These are phyloP conservation scores for Xenopus borealis DNA, from an alignment of 2,113 vertebrate species.

Conservation along the genomic window DNA sequence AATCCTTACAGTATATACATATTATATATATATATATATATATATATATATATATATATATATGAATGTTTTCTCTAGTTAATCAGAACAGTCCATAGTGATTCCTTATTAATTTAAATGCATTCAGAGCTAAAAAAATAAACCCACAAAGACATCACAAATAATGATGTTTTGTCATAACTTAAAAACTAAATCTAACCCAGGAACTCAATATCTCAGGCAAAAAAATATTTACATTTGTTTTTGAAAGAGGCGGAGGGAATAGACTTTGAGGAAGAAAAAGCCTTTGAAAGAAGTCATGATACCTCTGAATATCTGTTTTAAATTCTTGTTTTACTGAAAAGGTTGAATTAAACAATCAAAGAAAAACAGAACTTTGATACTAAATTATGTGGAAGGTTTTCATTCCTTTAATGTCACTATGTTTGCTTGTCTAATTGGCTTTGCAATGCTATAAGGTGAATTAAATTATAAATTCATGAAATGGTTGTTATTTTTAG, in stretches of 20 bases:
- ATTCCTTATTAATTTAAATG: no score
- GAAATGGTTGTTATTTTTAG: constrained; percentile 46
- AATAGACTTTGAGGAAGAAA: constrained; percentile 23
- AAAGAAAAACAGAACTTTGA: constrained; percentile 41
- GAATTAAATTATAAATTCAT: constrained; percentile 50
- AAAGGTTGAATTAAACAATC: constrained; percentile 43
- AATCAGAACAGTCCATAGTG: no score
- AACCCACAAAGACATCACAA: neutral
- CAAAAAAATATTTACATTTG: neutral
- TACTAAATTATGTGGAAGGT: constrained; percentile 38
- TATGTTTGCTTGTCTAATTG: constrained; percentile 43
- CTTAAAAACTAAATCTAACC: neutral
- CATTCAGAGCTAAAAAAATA: neutral
- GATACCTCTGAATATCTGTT: constrained; percentile 30
- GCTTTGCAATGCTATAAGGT: constrained; percentile 43
- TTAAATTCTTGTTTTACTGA: constrained; percentile 26
- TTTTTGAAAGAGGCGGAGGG: neutral
- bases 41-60: no score
- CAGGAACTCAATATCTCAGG: neutral
- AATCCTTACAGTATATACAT: no score
- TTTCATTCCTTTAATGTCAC: constrained; percentile 21
- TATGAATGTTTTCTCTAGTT: no score
- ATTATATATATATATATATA: no score
- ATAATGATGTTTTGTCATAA: neutral
- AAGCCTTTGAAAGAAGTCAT: constrained; percentile 27